Percentiles rank a stretch among this genome's conserved stretches.
phyloP scores from a whole-genome alignment of 2,888 invertebrate genomes.

The Mycogona germanica region DNA sequence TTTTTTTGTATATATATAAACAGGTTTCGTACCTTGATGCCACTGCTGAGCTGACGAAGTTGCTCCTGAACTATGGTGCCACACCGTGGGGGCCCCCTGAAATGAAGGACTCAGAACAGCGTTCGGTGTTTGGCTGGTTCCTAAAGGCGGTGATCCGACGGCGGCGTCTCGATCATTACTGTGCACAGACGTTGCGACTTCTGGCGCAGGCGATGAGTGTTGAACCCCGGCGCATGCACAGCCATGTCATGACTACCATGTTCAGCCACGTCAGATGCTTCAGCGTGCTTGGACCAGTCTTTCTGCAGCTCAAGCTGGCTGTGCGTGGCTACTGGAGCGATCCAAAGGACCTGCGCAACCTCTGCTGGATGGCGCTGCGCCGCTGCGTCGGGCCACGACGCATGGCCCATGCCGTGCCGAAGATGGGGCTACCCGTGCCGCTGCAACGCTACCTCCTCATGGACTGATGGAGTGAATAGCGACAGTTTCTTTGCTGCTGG shows the following conservation, averaged over 20 bases:
- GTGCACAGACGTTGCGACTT: constrained; percentile 25
- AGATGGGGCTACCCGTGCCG: constrained; percentile 18
- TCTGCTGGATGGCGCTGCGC: constrained; percentile 19
- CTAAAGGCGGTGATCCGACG: constrained; percentile 27
- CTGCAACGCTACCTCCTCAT: constrained; percentile 20
- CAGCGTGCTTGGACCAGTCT: constrained; percentile 29
- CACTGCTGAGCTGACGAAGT: constrained; percentile 27
- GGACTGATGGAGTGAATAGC: constrained; percentile 20
- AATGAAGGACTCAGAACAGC: background rate
- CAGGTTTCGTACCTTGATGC: constrained; percentile 28
- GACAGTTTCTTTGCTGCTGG: background rate
- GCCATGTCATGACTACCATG: constrained; percentile 30
- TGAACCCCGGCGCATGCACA: constrained; percentile 27
- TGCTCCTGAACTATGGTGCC: constrained; percentile 30
- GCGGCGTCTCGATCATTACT: constrained; percentile 24
- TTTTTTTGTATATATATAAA: too few species aligned
- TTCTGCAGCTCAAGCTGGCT: constrained; percentile 28
- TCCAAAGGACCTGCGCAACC: constrained; percentile 25
- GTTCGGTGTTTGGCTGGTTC: constrained; percentile 28
- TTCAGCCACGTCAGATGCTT: constrained; percentile 29
- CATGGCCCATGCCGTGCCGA: constrained; percentile 1
- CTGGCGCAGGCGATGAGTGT: constrained; percentile 28
- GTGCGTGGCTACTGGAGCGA: constrained; percentile 29
- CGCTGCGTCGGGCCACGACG: constrained; percentile 14
- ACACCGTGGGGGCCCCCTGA: constrained; percentile 25